A percentile compares a stretch with the other conserved stretches of the same genome.
Evolutionary conservation across 2,797 vertebrate genomes (phyloP).

Genomic region (Danio aesculapii): DNA sequence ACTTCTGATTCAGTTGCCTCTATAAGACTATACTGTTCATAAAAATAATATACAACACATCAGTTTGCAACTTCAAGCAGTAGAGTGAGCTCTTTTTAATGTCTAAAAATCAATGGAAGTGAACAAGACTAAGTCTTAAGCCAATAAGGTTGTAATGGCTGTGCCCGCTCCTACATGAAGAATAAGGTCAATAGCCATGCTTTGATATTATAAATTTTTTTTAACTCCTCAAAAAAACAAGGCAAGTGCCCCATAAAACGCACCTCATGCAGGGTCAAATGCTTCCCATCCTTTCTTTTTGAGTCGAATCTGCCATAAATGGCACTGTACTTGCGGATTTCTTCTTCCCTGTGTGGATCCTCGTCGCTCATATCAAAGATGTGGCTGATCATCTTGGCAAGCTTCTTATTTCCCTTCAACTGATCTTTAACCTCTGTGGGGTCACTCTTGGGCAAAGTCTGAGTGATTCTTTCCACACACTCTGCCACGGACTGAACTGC

Average conservation of each 20-base stretch:
- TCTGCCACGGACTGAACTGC: slow-evolving; percentile 92
- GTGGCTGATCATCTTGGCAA: slow-evolving; percentile 97
- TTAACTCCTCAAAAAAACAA: slow-evolving; percentile 3
- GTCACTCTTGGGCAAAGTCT: slow-evolving; percentile 87
- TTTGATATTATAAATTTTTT: background rate
- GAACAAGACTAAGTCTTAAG: too few relatives aligned
- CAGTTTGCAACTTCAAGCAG: too few relatives aligned
- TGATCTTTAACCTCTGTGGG: slow-evolving; percentile 89
- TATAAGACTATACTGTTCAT: too few relatives aligned
- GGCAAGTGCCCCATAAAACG: background rate
- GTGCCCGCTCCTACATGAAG: too few relatives aligned
- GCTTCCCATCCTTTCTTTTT: slow-evolving; percentile 96
- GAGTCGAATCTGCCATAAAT: slow-evolving; percentile 99
- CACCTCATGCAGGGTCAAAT: slow-evolving; percentile 97
- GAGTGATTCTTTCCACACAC: slow-evolving; percentile 92
- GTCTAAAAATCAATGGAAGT: too few relatives aligned
- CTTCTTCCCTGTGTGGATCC: slow-evolving; percentile 92
- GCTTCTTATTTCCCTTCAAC: slow-evolving; percentile 94
- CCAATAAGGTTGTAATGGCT: too few relatives aligned
- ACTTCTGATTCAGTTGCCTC: too few relatives aligned
- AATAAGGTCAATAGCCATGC: too few relatives aligned
- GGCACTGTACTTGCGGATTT: slow-evolving; percentile 97
- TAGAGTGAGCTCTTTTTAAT: too few relatives aligned
- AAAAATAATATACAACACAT: too few relatives aligned
- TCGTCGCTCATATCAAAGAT: slow-evolving; percentile 95